Conservation (phyloP, 2,888 invertebrate genomes). For the Coenonympha arcania region DNA sequence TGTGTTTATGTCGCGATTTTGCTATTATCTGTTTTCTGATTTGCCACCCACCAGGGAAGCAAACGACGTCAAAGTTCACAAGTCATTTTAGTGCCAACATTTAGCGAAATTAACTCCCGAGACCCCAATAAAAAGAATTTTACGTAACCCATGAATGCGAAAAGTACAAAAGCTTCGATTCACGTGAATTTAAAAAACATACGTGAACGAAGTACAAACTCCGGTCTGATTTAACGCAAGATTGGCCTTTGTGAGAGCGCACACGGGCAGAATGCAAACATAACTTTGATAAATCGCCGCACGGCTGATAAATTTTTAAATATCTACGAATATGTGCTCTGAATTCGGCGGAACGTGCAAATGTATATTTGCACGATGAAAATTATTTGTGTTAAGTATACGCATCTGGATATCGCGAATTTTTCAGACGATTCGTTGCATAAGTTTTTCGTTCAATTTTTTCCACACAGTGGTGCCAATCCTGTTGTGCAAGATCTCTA, state of each 20-base stretch:
- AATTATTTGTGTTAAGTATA: slow-evolving; percentile 8
- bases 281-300: slow-evolving; percentile 10
- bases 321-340: slow-evolving; percentile 12
- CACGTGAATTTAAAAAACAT: slow-evolving; percentile 7
- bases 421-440: not conserved
- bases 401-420: not conserved
- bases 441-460: not conserved
- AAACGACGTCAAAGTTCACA: too few species aligned
- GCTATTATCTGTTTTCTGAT: too few species aligned
- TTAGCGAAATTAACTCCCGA: slow-evolving; percentile 39
- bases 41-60: too few species aligned
- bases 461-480: too few species aligned
- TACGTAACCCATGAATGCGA: not conserved
- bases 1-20: too few species aligned
- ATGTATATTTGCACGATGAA: slow-evolving; percentile 4
- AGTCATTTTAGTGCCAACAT: too few species aligned
- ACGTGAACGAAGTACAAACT: slow-evolving; percentile 10
- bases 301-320: slow-evolving; percentile 14
- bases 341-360: slow-evolving; percentile 7
- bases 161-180: slow-evolving; percentile 6
- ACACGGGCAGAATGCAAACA: slow-evolving; percentile 18
- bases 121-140: slow-evolving; percentile 40
- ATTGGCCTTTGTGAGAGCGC: slow-evolving; percentile 18
- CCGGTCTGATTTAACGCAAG: slow-evolving; percentile 15
- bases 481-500: too few species aligned